A percentile compares a stretch with the other conserved stretches of the same genome.
These are phyloP conservation scores for Theretra japonica DNA, from an alignment of 2,888 invertebrate species.

Conservation along the genomic window DNA sequence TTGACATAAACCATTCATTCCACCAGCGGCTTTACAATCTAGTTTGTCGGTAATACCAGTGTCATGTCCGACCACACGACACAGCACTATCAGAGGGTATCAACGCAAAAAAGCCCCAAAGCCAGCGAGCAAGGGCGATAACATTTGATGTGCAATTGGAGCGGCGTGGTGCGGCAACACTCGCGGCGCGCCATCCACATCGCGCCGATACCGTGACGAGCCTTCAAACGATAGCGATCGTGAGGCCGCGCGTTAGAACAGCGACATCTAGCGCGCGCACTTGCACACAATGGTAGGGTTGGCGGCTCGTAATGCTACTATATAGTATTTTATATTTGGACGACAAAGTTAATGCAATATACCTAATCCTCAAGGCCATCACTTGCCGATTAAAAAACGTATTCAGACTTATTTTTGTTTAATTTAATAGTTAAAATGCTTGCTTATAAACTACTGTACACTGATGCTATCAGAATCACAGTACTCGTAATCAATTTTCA, in stretches of 20 bases:
- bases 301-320: neutral
- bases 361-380: too few species aligned
- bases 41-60: neutral
- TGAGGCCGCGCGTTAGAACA: too few species aligned
- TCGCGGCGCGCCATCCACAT: neutral
- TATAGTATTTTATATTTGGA: neutral
- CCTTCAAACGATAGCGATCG: neutral
- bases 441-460: too few species aligned
- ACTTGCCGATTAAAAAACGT: too few species aligned
- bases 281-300: neutral
- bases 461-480: too few species aligned
- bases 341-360: neutral
- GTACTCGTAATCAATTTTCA: too few species aligned
- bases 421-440: too few species aligned
- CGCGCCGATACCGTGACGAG: neutral
- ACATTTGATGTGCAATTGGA: constrained; percentile 16
- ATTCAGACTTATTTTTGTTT: too few species aligned
- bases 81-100: neutral
- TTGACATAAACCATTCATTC: neutral
- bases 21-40: neutral
- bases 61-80: neutral
- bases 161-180: constrained; percentile 9
- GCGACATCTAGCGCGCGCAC: constrained; percentile 2
- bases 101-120: neutral
- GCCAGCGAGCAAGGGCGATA: neutral